Conservation (phyloP, 2,797 vertebrate species). For the Myioborus melanocephalus region DNA sequence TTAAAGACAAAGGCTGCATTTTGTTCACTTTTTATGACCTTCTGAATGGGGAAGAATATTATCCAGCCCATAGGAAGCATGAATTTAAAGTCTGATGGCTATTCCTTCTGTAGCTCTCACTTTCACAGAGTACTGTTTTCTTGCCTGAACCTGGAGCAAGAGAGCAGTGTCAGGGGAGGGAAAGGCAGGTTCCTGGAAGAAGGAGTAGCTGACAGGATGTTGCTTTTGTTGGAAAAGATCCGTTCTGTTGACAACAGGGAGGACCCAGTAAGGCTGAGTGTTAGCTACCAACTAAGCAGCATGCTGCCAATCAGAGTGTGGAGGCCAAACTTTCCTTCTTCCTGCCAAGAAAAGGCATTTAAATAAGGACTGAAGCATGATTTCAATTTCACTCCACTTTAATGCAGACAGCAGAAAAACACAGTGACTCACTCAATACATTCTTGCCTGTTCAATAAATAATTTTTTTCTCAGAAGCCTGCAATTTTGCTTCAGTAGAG, state of each 20-base stretch:
- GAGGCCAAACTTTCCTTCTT: constrained; percentile 23
- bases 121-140: not conserved
- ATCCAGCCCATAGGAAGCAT: not conserved
- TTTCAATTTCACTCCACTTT: constrained; percentile 43
- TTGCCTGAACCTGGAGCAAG: constrained; percentile 36
- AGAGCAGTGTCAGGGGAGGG: constrained; percentile 11
- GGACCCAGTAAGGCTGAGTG: not conserved
- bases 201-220: constrained; percentile 55
- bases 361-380: constrained; percentile 20
- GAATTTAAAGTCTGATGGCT: not conserved
- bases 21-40: not conserved
- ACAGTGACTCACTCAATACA: constrained; percentile 28
- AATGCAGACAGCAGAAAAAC: constrained; percentile 55
- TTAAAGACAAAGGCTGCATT: not conserved
- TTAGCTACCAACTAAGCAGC: constrained; percentile 36
- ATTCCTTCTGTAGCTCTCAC: not conserved
- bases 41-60: not conserved
- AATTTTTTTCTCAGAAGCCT: not conserved
- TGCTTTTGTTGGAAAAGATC: constrained; percentile 61
- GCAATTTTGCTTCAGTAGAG: not conserved
- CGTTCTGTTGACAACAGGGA: constrained; percentile 44
- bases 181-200: constrained; percentile 62
- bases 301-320: not conserved
- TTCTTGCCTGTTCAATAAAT: constrained; percentile 18
- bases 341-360: constrained; percentile 54